A percentile compares a stretch with the other conserved stretches of the same genome.
Conservation (phyloP, 2,797 vertebrate species). For the Melopsittacus undulatus region DNA sequence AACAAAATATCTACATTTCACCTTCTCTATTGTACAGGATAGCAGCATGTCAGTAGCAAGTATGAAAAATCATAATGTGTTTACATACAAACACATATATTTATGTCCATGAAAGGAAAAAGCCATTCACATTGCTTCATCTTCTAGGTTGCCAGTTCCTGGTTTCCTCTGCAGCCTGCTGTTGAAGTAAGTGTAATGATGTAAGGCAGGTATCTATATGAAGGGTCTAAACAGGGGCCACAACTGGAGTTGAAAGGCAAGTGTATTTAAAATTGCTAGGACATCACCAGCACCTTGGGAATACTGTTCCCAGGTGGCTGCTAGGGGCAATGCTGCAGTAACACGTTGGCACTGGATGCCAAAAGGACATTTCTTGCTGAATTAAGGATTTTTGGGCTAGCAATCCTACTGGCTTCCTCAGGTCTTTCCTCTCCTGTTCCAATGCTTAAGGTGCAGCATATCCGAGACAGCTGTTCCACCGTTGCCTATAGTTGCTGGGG, state of each 20-base stretch:
- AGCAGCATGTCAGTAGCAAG: background rate
- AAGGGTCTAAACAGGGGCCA: background rate
- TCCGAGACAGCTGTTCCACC: background rate
- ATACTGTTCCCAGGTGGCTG: background rate
- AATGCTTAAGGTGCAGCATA: background rate
- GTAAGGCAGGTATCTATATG: background rate
- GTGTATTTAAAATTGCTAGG: background rate
- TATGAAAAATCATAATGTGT: background rate
- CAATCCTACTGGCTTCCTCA: background rate
- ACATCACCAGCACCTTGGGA: background rate
- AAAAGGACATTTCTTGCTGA: background rate
- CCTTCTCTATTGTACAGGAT: background rate
- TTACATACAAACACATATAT: background rate
- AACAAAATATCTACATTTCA: background rate
- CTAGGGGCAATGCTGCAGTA: background rate
- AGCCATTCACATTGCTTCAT: background rate
- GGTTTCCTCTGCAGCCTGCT: background rate
- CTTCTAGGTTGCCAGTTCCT: background rate
- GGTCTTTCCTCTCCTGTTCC: background rate
- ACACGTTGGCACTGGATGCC: rapidly evolving
- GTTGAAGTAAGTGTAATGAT: background rate
- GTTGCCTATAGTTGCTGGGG: background rate
- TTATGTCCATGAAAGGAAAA: background rate
- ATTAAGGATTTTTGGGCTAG: background rate
- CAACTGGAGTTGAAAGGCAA: background rate